phyloP scores from a whole-genome alignment of 2,888 invertebrate genomes.

The Calliopum simillimum region DNA sequence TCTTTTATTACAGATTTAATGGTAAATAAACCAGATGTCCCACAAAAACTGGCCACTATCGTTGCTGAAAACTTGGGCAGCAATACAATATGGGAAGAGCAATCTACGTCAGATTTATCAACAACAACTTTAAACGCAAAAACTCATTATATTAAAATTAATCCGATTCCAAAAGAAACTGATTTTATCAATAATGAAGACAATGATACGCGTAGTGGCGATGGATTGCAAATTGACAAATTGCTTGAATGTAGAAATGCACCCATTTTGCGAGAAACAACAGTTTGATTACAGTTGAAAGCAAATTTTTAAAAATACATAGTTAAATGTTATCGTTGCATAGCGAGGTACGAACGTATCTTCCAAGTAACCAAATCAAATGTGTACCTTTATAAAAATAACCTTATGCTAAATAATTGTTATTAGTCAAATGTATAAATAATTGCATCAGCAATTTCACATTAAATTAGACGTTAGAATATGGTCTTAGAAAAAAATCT shows the following conservation, averaged over 20 bases:
- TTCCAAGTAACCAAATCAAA: no score
- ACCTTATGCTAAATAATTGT: no score
- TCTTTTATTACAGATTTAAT: conserved; percentile 48
- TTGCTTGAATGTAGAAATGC: conserved; percentile 28
- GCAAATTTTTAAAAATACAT: no score
- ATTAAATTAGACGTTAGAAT: no score
- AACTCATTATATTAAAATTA: conserved; percentile 53
- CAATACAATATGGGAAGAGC: conserved; percentile 60
- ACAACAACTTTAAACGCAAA: conserved; percentile 42
- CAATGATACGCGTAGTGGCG: conserved; percentile 21
- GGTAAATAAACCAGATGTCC: conserved; percentile 46
- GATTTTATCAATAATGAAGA: conserved; percentile 14
- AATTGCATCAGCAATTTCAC: no score
- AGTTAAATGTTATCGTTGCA: no score
- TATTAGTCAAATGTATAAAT: no score
- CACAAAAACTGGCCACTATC: conserved; percentile 52
- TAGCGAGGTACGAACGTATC: no score
- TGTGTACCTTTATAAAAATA: no score
- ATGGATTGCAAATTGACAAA: not conserved
- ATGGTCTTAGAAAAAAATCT: no score
- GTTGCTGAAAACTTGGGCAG: conserved; percentile 54
- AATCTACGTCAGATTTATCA: conserved; percentile 52
- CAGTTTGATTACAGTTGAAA: conserved; percentile 38
- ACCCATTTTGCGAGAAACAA: conserved; percentile 47
- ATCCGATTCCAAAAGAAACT: conserved; percentile 26